Base-by-base conservation (phyloP, 1,140 invertebrate genomes). In the Armadillidium nasatum region DNA sequence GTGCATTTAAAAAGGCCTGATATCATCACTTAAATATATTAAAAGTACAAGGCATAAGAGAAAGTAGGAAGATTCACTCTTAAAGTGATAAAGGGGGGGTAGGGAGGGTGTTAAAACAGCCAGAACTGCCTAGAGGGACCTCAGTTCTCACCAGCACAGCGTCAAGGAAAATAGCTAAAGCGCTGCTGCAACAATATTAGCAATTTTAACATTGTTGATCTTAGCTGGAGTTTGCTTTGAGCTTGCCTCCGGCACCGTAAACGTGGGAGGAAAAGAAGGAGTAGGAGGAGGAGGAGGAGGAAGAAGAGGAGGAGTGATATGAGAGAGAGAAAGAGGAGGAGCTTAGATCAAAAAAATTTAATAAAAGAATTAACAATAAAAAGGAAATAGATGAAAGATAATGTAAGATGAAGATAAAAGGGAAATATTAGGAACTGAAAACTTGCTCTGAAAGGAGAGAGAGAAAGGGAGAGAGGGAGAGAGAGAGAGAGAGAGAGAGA, bases 161-260 rank as follows among this genome's bases (percentile, higher is more conserved):
- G 74, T 75, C 77, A 75, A 75, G 71, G 69, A 75, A 75, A 75
- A 75, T 75, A 75, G 73, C 77, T 75, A 23, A 71, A 75, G 74
- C 73, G 66, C 23, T 72, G 23, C 74, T 50, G 74, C 77, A 76
- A 72, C 74, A 78, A 78, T 75, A 78, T 78, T 75, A 78, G 74
- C 77, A 78, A 78, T 78, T 75, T 78, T 78, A 78, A 78, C 73
- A 78, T 78, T 78, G 77, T 75, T 78, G 74, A 78, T 78, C 73
- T 78, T 78, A 75, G 43, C 71, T 71, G 77, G 73, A 74, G 72
- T 75, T 71, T 71, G 71, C 77, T 71, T 75, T 75, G 75, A 71
- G 72, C 50, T 21, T 69, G 74, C 74, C 74, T 23, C 70, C 22
- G 73, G 77, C 73, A 45, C 54, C 10, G 76, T 9, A 6, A 71